Evolutionary conservation across 2,797 vertebrate species (phyloP), one percentile per base, ranked within the genome.

Genomic region (Anabas testudineus): DNA sequence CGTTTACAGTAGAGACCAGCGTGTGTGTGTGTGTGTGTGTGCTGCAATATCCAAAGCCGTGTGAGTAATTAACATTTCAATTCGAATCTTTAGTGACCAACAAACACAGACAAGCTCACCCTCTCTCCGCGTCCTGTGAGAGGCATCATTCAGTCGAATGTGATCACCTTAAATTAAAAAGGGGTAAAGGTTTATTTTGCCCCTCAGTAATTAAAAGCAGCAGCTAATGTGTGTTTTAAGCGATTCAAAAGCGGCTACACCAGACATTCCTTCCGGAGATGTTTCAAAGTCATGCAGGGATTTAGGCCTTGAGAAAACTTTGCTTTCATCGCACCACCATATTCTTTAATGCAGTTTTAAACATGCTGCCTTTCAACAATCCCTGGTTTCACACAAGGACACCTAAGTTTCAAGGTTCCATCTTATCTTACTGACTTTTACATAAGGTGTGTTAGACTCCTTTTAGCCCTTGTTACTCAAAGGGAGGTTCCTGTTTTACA

Each of bases 41-140:
- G 46, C 60, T 13, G 43, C 66, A 72, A 77, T 64, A 78, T 76
- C 67, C 45, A 39, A 64, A 62, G 60, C 76, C 55, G 58, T 22
- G 34, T 16, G 15, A 39, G 58, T 72, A 73, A 85, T 85, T 74
- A 80, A 57, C 76, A 34, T 81, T 64, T 81, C 82, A 76, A 47
- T 45, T 7, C 76, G 81, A 83, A 82, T 52, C 65, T 59, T 84
- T 54, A 67, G 76, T 69, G 84, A 74, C 84, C 80, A 36, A 64
- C 74, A 87, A 87, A 87, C 69, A 67, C 71, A 82, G 74, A 62
- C 59, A 21, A 24, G 36, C 59, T 48, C 48, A 36, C 59, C 45
- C 46, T 61, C 73, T 75, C 59, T 24, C 56, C 47, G 24, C 39
- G 60, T 74, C 82, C 78, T 45, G 36, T 0, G 78, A 81, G 85